Percentiles rank a stretch among this genome's conserved stretches.
phyloP scores from a whole-genome alignment of 2,888 invertebrate genomes.

The Incurvaria masculella region DNA sequence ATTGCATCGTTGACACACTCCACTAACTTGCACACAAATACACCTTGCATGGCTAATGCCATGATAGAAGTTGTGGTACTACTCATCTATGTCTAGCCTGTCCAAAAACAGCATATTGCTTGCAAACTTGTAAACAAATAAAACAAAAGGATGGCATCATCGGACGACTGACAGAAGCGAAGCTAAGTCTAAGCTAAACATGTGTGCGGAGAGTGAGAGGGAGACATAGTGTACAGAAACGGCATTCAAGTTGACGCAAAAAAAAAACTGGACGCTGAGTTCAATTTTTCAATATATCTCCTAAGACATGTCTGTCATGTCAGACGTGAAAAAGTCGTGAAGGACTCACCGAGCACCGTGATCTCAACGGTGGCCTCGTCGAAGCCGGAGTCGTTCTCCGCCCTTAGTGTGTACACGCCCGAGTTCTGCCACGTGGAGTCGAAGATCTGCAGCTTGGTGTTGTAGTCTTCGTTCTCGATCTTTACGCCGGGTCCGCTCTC shows the following conservation, averaged over 20 bases:
- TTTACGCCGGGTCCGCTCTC: conserved; percentile 66
- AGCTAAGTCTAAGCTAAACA: too few species aligned
- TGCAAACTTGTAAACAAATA: too few species aligned
- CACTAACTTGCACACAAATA: too few species aligned
- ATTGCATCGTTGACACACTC: too few species aligned
- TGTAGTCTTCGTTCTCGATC: conserved; percentile 89
- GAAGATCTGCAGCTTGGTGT: conserved; percentile 78
- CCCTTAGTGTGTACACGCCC: conserved; percentile 86
- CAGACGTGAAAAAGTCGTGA: neutral
- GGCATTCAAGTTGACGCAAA: neutral
- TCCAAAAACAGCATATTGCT: too few species aligned
- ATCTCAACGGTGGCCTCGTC: conserved; percentile 96
- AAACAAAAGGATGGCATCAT: too few species aligned
- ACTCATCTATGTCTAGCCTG: too few species aligned
- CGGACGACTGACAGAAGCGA: too few species aligned
- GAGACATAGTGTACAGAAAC: neutral
- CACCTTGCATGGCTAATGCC: too few species aligned
- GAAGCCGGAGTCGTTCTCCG: conserved; percentile 89
- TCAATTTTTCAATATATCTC: neutral
- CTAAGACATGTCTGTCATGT: neutral
- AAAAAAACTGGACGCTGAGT: neutral
- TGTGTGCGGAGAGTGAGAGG: too few species aligned
- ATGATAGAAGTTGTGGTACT: too few species aligned
- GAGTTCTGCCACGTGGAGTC: conserved; percentile 83
- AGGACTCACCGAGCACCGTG: conserved; percentile 65